Evolutionary conservation across 1,140 invertebrate species (phyloP).

Genomic region (Heliconius congener): DNA sequence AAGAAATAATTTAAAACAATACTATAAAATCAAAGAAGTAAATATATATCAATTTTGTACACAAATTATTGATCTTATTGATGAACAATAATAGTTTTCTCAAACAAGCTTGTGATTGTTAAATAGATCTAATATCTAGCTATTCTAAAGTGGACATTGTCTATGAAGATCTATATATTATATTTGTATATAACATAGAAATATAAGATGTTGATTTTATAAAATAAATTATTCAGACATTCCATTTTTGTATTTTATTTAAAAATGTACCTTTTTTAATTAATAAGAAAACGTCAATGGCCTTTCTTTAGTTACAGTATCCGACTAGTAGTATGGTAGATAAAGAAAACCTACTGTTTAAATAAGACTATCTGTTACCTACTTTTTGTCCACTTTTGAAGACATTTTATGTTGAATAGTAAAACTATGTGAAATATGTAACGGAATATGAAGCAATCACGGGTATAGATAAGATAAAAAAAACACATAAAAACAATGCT

Average conservation of each 20-base stretch:
- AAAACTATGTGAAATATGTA: too few species aligned
- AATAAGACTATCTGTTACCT: too few species aligned
- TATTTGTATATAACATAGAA: conserved; percentile 19
- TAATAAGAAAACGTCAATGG: too few species aligned
- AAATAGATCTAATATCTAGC: not conserved
- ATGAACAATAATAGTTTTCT: not conserved
- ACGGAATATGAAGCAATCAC: too few species aligned
- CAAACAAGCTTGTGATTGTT: not conserved
- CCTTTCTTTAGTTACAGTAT: too few species aligned
- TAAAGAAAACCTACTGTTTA: too few species aligned
- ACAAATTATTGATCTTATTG: not conserved
- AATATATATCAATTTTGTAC: too few species aligned
- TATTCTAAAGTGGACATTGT: not conserved
- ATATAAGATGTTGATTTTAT: conserved; percentile 31
- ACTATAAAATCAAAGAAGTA: too few species aligned
- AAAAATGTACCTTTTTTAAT: not conserved
- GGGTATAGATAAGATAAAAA: not conserved
- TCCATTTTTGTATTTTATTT: conserved; percentile 21
- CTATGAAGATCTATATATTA: not conserved
- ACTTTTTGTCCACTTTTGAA: too few species aligned
- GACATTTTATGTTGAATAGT: too few species aligned
- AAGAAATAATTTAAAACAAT: too few species aligned
- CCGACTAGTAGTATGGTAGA: too few species aligned
- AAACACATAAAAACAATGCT: not conserved
- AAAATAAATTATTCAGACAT: conserved; percentile 40